Conservation (phyloP, 2,113 vertebrate genomes). For the Vidua macroura region DNA sequence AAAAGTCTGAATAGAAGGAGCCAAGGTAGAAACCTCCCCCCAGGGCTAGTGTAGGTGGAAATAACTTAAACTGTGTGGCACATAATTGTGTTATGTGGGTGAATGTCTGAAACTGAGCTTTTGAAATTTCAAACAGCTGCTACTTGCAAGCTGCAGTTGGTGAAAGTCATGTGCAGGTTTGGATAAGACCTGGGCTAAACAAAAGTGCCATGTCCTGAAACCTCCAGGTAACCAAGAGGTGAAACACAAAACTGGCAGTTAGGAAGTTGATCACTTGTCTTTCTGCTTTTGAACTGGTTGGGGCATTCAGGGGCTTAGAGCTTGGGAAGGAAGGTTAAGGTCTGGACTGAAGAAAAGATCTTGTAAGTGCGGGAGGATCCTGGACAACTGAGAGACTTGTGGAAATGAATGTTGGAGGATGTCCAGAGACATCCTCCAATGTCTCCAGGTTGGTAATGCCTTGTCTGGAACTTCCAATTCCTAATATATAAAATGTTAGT, state of each 20-base stretch:
- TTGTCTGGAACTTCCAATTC: not conserved
- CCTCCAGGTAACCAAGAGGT: not conserved
- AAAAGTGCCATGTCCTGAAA: not conserved
- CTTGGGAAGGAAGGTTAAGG: not conserved
- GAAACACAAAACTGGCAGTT: not conserved
- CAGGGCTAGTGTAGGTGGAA: not conserved
- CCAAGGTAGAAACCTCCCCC: not conserved
- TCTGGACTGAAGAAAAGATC: not conserved
- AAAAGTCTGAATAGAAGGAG: not conserved
- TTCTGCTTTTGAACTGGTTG: not conserved
- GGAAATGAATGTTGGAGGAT: not conserved
- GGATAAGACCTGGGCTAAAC: not conserved
- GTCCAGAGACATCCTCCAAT: no score
- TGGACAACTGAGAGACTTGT: not conserved
- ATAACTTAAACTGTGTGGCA: not conserved
- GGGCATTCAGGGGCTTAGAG: not conserved
- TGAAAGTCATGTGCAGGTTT: not conserved
- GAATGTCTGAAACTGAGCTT: not conserved
- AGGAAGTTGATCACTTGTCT: not conserved
- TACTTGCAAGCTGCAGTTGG: not conserved
- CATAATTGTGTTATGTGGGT: not conserved
- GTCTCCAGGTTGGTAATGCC: not conserved
- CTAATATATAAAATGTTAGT: not conserved
- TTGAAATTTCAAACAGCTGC: not conserved
- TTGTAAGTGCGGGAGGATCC: not conserved